Percentiles rank a stretch among this genome's conserved stretches.
These are phyloP conservation scores for Xenus cinereus DNA, from an alignment of 2,113 vertebrate species.

Conservation along the genomic window DNA sequence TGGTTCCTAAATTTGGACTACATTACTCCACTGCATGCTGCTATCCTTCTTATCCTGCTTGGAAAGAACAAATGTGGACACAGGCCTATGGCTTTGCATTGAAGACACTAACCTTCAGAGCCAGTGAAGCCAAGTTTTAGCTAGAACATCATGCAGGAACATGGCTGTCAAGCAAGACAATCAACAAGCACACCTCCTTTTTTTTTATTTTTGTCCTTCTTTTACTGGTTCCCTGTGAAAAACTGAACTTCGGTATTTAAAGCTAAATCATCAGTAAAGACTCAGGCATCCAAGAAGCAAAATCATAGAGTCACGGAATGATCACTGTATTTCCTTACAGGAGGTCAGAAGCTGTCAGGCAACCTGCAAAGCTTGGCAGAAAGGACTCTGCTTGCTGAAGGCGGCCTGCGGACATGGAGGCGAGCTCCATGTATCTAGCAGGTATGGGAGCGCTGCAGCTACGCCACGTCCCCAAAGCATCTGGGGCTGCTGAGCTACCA, in stretches of 20 bases:
- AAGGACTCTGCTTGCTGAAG: not conserved
- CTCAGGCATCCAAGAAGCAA: not conserved
- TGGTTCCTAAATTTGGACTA: not conserved
- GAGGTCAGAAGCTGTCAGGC: not conserved
- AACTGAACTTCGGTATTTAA: not conserved
- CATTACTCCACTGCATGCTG: not conserved
- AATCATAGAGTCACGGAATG: not conserved
- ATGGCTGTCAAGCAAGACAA: not conserved
- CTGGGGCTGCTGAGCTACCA: not conserved
- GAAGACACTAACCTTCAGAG: not conserved
- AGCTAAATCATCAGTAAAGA: not conserved
- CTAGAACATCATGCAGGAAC: not conserved
- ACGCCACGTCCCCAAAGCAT: not conserved
- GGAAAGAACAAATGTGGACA: not conserved
- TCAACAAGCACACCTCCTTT: not conserved
- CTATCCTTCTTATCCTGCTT: not conserved
- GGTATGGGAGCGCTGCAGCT: not conserved
- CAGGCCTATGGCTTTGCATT: not conserved
- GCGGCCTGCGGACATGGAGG: accelerated
- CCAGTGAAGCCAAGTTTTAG: not conserved
- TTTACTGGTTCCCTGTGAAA: not conserved
- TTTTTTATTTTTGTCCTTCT: not conserved
- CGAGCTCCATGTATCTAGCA: not conserved
- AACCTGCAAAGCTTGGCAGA: not conserved
- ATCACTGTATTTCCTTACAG: not conserved